A percentile compares a stretch with the other conserved stretches of the same genome.
Evolutionary conservation across 2,888 invertebrate species (phyloP).

Genomic region (Tachina grossa): DNA sequence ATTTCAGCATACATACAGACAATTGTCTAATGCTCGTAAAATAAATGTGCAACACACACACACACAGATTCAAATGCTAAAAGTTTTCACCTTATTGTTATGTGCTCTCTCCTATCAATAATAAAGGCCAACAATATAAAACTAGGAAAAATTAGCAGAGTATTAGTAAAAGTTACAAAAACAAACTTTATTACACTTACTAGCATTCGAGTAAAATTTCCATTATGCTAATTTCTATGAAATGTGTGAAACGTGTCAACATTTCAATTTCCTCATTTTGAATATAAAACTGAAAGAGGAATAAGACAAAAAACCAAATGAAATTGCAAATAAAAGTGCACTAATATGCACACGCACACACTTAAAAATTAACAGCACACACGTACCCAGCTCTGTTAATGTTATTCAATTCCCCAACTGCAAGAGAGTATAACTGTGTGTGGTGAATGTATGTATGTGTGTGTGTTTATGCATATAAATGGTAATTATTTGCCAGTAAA

Average conservation of each 20-base stretch:
- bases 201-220: constrained; percentile 35
- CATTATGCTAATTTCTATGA: constrained; percentile 60
- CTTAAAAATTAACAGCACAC: constrained; percentile 9
- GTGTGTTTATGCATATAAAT: constrained; percentile 5
- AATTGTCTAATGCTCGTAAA: constrained; percentile 41
- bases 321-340: constrained; percentile 32
- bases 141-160: background rate
- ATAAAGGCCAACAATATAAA: constrained; percentile 17
- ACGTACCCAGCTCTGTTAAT: too few relatives aligned
- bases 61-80: background rate
- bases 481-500: constrained; percentile 11
- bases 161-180: background rate
- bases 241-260: constrained; percentile 68
- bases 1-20: constrained; percentile 40
- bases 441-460: background rate
- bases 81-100: constrained; percentile 1
- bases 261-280: constrained; percentile 63
- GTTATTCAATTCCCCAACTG: too few relatives aligned
- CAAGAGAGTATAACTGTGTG: too few relatives aligned
- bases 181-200: constrained; percentile 40
- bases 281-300: constrained; percentile 30
- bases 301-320: background rate
- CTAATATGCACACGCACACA: constrained; percentile 48
- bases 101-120: constrained; percentile 19
- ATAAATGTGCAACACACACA: constrained; percentile 1